Base-by-base conservation (phyloP, 2,888 invertebrate species). In the Drosophila niveifrons region DNA sequence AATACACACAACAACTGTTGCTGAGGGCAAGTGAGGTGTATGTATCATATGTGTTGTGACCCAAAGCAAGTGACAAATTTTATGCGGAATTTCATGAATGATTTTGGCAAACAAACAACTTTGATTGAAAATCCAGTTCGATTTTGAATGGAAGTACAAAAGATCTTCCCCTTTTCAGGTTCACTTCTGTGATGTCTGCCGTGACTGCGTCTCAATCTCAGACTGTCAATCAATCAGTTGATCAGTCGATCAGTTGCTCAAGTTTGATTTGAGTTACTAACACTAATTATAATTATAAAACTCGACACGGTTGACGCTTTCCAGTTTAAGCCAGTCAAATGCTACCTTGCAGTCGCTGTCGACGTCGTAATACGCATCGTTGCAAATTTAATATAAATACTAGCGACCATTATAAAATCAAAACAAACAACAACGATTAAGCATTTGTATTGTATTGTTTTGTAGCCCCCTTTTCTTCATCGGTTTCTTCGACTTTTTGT, bases 301-400 rank as follows among this genome's bases (percentile, higher is more conserved):
- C 79, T 70, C 59, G 80, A 64, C 31, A 52, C 65, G 64, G 65
- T 72, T 82, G 80, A 39, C 59, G 68, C 36, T 41, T 74, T 68
- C 82, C 72, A 72, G 82, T 83, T 88, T 50, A 56, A 79, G 74
- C 86, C 86, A 58, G 82, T 70, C 69, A 56, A 59, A 66, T 70
- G 61, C 67, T 68, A 69, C 50, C 69, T 56, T 73, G 31, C 23
- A 31, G 51, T n/a, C 43, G 34, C 23, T 13, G 52, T 34, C 50
- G 56, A 23, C 11, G 63, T 11, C 36, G 63, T 18, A 9, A 10
- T 41, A 67, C 64, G 68, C 69, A 62, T 52, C 34, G 36, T 59
- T 71, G 69, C 52, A 76, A 73, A 86, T 78, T 74, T 61, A 65
- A 75, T n/a, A 80, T 82, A 77, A 66, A 74, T 73, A 72, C 66